phyloP scores from a whole-genome alignment of 1,140 invertebrate species.

The Melitaea cinxia region DNA sequence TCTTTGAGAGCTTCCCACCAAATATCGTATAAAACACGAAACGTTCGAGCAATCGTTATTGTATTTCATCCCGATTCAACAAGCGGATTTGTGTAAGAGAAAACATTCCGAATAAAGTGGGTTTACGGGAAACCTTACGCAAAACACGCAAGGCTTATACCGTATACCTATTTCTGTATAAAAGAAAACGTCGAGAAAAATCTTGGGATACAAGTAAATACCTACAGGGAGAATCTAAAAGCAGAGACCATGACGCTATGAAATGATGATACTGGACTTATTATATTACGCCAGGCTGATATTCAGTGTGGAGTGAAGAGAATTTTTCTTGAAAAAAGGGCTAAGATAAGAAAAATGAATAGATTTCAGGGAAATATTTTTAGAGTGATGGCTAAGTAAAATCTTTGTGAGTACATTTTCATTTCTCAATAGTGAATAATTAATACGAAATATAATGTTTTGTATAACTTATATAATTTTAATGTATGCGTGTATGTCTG shows the following conservation, averaged over 20 bases:
- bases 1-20: slow-evolving; percentile 8
- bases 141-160: slow-evolving; percentile 28
- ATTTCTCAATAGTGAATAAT: too few species aligned
- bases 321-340: too few species aligned
- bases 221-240: not conserved
- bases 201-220: slow-evolving; percentile 1
- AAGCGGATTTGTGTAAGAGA: slow-evolving; percentile 42
- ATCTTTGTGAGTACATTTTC: too few species aligned
- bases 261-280: not conserved
- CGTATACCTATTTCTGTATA: slow-evolving; percentile 9
- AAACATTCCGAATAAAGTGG: slow-evolving; percentile 43
- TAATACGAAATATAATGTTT: too few species aligned
- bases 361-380: too few species aligned
- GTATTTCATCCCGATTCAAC: slow-evolving; percentile 41
- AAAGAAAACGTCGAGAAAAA: slow-evolving; percentile 19
- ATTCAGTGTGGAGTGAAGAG: too few species aligned
- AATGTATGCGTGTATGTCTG: too few species aligned
- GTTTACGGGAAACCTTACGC: slow-evolving; percentile 34
- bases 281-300: too few species aligned
- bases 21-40: slow-evolving; percentile 25
- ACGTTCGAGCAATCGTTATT: slow-evolving; percentile 29
- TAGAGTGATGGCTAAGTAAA: too few species aligned
- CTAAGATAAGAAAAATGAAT: too few species aligned
- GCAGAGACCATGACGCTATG: not conserved
- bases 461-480: too few species aligned